phyloP scores from a whole-genome alignment of 2,888 invertebrate species.

The Metopia argyrocephala region DNA sequence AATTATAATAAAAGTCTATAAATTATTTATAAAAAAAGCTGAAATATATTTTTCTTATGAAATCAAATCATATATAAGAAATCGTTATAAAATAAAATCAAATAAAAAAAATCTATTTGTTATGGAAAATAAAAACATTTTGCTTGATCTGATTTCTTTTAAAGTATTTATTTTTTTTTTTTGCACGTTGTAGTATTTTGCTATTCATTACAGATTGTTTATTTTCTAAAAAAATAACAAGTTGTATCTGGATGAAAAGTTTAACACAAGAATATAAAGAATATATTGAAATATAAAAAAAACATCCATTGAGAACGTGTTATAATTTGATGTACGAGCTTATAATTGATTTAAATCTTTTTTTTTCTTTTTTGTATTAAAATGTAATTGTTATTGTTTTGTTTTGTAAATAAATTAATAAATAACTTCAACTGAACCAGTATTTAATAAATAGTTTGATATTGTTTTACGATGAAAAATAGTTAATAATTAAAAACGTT shows the following conservation, averaged over 20 bases:
- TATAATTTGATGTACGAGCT: slow-evolving; percentile 17
- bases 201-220: neutral
- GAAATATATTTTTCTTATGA: slow-evolving; percentile 11
- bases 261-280: neutral
- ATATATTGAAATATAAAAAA: neutral
- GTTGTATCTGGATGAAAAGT: slow-evolving; percentile 44
- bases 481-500: slow-evolving; percentile 16
- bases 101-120: neutral
- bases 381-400: slow-evolving; percentile 50
- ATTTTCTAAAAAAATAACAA: slow-evolving; percentile 19
- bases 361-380: neutral
- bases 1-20: slow-evolving; percentile 29
- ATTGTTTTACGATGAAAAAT: slow-evolving; percentile 3
- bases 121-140: slow-evolving; percentile 26
- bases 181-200: neutral
- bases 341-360: slow-evolving; percentile 23
- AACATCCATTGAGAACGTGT: slow-evolving; percentile 40
- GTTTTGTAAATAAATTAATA: slow-evolving; percentile 11
- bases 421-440: slow-evolving; percentile 17
- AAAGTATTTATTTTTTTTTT: neutral
- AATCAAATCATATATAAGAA: slow-evolving; percentile 26
- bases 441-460: slow-evolving; percentile 18
- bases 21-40: slow-evolving; percentile 24
- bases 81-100: slow-evolving; percentile 2
- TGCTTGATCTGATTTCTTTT: slow-evolving; percentile 13